A percentile compares a stretch with the other conserved stretches of the same genome.
phyloP scores from a whole-genome alignment of 1,140 invertebrate genomes.

The Trissolcus basalis region DNA sequence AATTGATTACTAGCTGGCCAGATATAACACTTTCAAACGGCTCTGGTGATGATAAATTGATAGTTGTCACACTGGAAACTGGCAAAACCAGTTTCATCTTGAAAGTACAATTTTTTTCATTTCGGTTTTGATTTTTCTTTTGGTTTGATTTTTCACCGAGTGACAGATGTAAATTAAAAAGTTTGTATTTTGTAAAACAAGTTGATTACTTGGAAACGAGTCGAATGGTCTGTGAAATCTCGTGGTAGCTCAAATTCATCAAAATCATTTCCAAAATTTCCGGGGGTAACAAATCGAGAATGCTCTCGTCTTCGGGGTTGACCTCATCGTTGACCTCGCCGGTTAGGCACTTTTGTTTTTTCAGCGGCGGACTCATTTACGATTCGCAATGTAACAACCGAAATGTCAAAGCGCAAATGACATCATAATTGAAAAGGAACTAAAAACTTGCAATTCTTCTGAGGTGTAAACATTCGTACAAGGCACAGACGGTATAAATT shows the following conservation, averaged over 20 bases:
- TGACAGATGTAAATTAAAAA: slow-evolving; percentile 15
- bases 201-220: slow-evolving; percentile 68
- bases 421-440: too few species aligned
- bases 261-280: slow-evolving; percentile 72
- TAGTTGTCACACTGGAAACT: not conserved
- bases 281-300: slow-evolving; percentile 67
- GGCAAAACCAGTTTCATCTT: slow-evolving; percentile 31
- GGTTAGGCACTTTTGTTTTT: slow-evolving; percentile 13
- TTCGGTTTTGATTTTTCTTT: not conserved
- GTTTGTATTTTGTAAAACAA: not conserved
- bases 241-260: slow-evolving; percentile 62
- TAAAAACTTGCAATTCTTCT: too few species aligned
- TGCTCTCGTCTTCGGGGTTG: not conserved
- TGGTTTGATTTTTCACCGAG: too few species aligned
- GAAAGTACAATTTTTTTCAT: slow-evolving; percentile 18
- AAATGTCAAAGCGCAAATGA: too few species aligned
- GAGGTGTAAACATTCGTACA: too few species aligned
- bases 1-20: too few species aligned
- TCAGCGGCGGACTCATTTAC: not conserved
- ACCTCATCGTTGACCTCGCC: not conserved
- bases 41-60: slow-evolving; percentile 10
- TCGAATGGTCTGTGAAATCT: slow-evolving; percentile 65
- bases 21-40: too few species aligned
- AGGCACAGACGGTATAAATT: too few species aligned
- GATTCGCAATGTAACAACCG: too few species aligned